A percentile compares a stretch with the other conserved stretches of the same genome.
Evolutionary conservation across 2,797 vertebrate species (phyloP).

Genomic region (Chiroxiphia lanceolata): DNA sequence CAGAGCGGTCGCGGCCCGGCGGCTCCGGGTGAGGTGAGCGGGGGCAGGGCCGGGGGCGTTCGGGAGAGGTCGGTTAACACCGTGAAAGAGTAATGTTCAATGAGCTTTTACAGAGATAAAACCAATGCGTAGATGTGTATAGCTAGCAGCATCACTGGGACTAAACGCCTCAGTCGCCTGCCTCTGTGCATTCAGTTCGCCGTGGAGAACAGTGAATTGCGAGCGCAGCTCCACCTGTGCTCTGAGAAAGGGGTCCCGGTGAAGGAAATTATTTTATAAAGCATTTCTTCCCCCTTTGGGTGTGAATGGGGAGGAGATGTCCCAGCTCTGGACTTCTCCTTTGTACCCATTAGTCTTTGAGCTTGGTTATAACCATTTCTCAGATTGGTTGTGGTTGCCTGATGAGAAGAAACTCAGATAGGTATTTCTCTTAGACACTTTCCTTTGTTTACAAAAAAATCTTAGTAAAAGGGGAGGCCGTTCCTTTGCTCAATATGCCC

Average conservation of each 20-base stretch:
- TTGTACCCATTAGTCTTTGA: background rate
- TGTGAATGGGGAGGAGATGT: background rate
- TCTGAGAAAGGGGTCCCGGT: background rate
- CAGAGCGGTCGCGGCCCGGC: background rate
- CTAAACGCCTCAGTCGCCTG: background rate
- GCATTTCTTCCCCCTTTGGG: background rate
- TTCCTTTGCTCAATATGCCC: background rate
- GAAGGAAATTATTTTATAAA: background rate
- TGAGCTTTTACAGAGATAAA: background rate
- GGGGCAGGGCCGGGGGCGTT: too few species aligned
- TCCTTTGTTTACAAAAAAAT: background rate
- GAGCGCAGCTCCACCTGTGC: background rate
- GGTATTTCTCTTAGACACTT: background rate
- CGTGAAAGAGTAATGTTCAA: rapidly evolving
- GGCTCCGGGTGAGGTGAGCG: too few species aligned
- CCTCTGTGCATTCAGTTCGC: background rate
- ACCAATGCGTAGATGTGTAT: rapidly evolving
- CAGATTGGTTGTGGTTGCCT: background rate
- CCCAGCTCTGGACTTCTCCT: background rate
- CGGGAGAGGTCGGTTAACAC: rapidly evolving
- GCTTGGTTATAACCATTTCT: background rate
- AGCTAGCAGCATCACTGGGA: background rate
- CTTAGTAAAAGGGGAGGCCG: background rate
- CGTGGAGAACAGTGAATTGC: background rate
- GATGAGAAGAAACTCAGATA: background rate